Conservation (phyloP, 2,797 vertebrate species). For the Sebastes paucispinis region DNA sequence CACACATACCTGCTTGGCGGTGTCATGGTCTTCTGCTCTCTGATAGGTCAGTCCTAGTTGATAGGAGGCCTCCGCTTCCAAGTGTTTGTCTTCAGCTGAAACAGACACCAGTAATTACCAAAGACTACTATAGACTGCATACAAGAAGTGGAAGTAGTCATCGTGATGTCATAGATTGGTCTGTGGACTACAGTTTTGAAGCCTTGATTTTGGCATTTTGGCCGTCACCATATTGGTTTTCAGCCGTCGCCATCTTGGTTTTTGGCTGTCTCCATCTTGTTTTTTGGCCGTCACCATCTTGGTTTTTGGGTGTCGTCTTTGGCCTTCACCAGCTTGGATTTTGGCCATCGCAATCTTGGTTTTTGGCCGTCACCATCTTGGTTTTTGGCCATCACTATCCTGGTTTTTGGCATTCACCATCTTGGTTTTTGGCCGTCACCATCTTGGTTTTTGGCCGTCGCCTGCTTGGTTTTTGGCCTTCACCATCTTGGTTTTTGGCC, state of each 20-base stretch:
- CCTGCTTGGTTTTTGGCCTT: no score
- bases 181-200: no score
- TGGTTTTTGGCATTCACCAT: fast-evolving
- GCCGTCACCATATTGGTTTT: no score
- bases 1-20: conserved; percentile 58
- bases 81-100: conserved; percentile 79
- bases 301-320: no score
- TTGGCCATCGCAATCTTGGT: fast-evolving
- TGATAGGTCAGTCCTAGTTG: conserved; percentile 72
- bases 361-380: fast-evolving
- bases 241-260: fast-evolving
- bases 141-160: no score
- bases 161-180: no score
- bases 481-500: no score
- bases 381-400: fast-evolving
- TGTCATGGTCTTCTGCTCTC: conserved; percentile 50
- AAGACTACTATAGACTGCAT: no score
- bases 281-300: fast-evolving
- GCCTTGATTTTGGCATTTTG: no score
- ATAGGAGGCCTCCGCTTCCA: conserved; percentile 60
- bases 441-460: no score
- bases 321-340: fast-evolving
- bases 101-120: neutral
- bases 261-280: fast-evolving
- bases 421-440: no score